Conservation (phyloP, 35 echinoderm and acorn worm genomes). For the Ophioderma brevispina region DNA sequence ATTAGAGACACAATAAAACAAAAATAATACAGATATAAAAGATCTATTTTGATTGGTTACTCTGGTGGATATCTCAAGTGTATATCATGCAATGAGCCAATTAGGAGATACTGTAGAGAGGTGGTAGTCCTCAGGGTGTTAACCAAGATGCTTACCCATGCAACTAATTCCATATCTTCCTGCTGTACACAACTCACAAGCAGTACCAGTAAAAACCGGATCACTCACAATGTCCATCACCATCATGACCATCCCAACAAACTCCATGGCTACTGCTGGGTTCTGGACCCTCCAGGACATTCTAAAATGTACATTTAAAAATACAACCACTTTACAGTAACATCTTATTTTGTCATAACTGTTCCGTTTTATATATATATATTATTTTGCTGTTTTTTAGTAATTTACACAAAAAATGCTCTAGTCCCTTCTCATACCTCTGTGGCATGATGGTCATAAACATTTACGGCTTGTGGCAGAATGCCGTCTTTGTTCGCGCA, state of each 20-base stretch:
- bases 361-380: background rate
- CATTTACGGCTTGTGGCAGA: too few relatives aligned
- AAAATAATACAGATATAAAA: too few relatives aligned
- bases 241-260: constrained; percentile 30
- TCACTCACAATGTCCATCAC: constrained; percentile 61
- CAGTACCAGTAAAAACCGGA: constrained; percentile 41
- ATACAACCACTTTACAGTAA: background rate
- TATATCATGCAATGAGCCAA: too few relatives aligned
- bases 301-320: constrained; percentile 14
- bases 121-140: too few relatives aligned
- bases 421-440: background rate
- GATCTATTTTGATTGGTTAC: too few relatives aligned
- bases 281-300: constrained; percentile 52
- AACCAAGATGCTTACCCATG: constrained; percentile 58
- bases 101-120: too few relatives aligned
- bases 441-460: too few relatives aligned
- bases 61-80: too few relatives aligned
- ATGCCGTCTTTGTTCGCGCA: too few relatives aligned
- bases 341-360: background rate
- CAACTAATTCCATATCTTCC: constrained; percentile 59
- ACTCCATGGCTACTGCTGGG: constrained; percentile 64
- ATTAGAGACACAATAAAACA: too few relatives aligned
- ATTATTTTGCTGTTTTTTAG: background rate
- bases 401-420: too few relatives aligned
- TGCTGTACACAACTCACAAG: constrained; percentile 64